phyloP scores from a whole-genome alignment of 2,113 vertebrate genomes.

The Bucco capensis region DNA sequence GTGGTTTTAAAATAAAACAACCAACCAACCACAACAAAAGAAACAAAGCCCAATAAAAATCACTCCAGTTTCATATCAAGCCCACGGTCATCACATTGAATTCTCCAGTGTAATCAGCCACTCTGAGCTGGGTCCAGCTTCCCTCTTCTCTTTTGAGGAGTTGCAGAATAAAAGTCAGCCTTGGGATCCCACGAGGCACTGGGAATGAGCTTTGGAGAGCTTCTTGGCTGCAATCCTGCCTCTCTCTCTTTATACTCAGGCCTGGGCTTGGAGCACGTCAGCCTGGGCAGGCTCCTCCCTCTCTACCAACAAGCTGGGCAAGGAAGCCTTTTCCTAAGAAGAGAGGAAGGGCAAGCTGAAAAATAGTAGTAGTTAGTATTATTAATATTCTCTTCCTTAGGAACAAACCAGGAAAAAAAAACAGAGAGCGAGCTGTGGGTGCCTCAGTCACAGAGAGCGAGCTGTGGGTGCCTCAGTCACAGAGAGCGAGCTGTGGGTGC shows the following conservation, averaged over 20 bases:
- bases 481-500: too few species aligned
- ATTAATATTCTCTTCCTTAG: neutral
- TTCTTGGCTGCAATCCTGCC: neutral
- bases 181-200: neutral
- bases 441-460: too few species aligned
- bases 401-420: neutral
- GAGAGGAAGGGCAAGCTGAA: neutral
- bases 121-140: neutral
- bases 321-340: constrained; percentile 41
- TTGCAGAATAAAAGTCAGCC: neutral
- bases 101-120: neutral
- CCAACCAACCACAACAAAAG: too few species aligned
- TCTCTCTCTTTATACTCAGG: constrained; percentile 2
- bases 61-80: neutral
- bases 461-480: too few species aligned
- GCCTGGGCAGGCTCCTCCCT: constrained; percentile 44
- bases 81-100: neutral
- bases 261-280: neutral
- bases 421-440: too few species aligned
- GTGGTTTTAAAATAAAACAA: neutral
- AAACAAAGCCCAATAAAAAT: neutral
- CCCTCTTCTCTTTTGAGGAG: neutral
- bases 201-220: neutral
- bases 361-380: too few species aligned
- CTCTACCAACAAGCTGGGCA: constrained; percentile 9